These are phyloP conservation scores for Crematogaster levior DNA, from an alignment of 2,888 invertebrate genomes.

Conservation along the genomic window DNA sequence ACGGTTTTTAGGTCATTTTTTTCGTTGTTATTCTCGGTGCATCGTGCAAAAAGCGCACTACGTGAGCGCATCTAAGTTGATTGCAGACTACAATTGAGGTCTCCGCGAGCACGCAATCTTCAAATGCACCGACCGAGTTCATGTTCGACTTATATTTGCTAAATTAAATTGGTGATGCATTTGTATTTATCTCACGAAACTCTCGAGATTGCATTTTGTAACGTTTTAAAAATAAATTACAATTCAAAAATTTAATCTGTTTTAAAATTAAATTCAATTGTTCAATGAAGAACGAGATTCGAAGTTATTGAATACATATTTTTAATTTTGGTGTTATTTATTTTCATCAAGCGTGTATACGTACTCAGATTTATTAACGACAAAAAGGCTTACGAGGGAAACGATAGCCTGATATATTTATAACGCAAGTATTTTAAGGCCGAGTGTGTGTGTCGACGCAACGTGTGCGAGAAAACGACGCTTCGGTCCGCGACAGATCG, in stretches of 20 bases:
- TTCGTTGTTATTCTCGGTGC: conserved; percentile 26
- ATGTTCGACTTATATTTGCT: background rate
- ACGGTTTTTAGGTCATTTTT: conserved; percentile 70
- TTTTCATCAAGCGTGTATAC: background rate
- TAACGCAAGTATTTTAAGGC: conserved; percentile 25
- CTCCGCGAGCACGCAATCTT: conserved; percentile 30
- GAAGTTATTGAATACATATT: background rate
- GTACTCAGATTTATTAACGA: background rate
- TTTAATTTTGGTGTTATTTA: conserved; percentile 10
- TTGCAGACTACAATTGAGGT: conserved; percentile 41
- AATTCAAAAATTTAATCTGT: background rate
- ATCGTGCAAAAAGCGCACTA: conserved; percentile 37
- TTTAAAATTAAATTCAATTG: background rate
- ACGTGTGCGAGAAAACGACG: conserved; percentile 3
- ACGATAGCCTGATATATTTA: conserved; percentile 1
- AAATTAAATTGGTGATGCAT: background rate
- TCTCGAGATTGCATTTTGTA: background rate
- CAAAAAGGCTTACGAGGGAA: background rate
- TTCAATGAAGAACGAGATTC: background rate
- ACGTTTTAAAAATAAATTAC: background rate
- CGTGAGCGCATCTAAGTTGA: conserved; percentile 44
- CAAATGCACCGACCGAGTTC: conserved; percentile 30
- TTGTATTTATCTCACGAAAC: background rate
- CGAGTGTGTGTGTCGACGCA: conserved; percentile 24
- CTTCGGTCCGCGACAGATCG: conserved; percentile 29